Conservation (phyloP, 2,113 vertebrate genomes). For the Natator depressus region DNA sequence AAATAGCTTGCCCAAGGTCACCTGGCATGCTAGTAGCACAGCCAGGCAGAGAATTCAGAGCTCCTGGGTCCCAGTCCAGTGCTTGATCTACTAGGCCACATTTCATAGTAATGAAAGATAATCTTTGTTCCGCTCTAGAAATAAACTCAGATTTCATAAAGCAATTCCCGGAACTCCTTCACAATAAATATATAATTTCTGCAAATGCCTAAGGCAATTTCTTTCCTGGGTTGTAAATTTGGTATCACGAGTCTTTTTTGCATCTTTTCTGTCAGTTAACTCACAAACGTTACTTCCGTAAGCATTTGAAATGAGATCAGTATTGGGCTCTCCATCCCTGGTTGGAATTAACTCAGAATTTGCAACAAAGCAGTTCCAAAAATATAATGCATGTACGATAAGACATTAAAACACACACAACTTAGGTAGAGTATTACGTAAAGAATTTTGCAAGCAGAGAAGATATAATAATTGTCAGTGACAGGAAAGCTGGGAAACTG, state of each 20-base stretch:
- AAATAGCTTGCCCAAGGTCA: not conserved
- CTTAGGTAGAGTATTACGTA: not conserved
- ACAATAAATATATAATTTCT: not conserved
- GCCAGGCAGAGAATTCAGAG: not conserved
- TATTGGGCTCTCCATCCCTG: not conserved
- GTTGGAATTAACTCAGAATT: not conserved
- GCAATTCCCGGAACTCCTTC: not conserved
- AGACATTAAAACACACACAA: not conserved
- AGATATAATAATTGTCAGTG: not conserved
- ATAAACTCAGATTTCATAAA: conserved; percentile 53
- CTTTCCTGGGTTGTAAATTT: not conserved
- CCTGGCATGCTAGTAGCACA: not conserved
- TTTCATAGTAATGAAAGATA: not conserved
- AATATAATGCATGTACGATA: not conserved
- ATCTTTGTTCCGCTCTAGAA: not conserved
- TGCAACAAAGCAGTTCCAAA: not conserved
- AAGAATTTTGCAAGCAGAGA: not conserved
- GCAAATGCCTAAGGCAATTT: not conserved
- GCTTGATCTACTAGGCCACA: not conserved
- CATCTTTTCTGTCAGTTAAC: not conserved
- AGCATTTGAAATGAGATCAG: not conserved
- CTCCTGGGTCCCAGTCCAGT: not conserved
- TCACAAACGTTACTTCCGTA: not conserved
- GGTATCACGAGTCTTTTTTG: not conserved
- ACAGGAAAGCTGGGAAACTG: not conserved